Conservation (phyloP, 2,888 invertebrate genomes). For the Xestia c-nigrum region DNA sequence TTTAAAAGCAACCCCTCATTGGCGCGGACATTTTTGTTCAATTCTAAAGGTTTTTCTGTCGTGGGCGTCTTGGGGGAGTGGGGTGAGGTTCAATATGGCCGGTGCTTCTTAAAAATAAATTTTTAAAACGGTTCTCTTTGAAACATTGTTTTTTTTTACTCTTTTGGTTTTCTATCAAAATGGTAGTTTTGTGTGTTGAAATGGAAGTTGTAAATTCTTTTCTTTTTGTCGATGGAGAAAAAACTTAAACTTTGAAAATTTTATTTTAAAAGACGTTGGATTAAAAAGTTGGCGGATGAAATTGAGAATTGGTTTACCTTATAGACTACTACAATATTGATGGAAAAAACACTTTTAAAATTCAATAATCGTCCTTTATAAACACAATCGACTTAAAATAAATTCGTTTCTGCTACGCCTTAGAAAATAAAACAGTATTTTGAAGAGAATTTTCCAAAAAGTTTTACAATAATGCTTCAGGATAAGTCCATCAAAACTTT, state of each 20-base stretch:
- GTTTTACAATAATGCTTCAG: slow-evolving; percentile 41
- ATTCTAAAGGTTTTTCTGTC: slow-evolving; percentile 88
- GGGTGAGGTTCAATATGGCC: slow-evolving; percentile 79
- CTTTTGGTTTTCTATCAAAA: not conserved
- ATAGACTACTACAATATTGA: not conserved
- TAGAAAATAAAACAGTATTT: slow-evolving; percentile 39
- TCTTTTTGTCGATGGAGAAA: not conserved
- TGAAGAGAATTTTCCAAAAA: slow-evolving; percentile 39
- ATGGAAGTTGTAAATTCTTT: not conserved
- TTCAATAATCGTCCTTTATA: not conserved
- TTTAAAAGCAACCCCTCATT: slow-evolving; percentile 80
- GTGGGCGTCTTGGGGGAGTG: slow-evolving; percentile 82
- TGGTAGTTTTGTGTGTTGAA: not conserved
- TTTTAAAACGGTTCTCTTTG: slow-evolving; percentile 45
- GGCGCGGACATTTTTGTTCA: slow-evolving; percentile 86
- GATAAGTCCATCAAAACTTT: slow-evolving; percentile 81
- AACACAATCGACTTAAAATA: slow-evolving; percentile 4
- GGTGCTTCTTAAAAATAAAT: slow-evolving; percentile 76
- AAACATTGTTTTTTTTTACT: not conserved
- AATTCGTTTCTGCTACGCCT: not conserved
- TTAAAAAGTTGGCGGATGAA: not conserved
- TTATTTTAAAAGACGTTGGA: not conserved
- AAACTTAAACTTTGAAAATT: not conserved
- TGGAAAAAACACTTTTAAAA: not conserved
- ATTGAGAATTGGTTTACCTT: not conserved